Evolutionary conservation across 2,797 vertebrate genomes (phyloP).

Genomic region (Periophthalmus magnuspinnatus): DNA sequence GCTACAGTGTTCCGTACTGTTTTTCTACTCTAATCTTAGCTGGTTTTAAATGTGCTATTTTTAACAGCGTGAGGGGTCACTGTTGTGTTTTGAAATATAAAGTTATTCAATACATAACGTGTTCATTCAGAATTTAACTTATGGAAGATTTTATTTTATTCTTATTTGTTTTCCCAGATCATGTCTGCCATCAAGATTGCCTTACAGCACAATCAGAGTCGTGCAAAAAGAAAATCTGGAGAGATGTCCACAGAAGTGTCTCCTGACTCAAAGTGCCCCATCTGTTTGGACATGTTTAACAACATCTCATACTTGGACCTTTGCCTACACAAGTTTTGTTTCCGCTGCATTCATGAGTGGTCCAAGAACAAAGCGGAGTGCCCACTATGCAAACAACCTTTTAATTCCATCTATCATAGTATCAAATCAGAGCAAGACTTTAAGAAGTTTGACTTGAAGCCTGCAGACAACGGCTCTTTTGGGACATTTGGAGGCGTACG

Average conservation of each 20-base stretch:
- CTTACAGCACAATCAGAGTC: constrained; percentile 58
- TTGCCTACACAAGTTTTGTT: constrained; percentile 94
- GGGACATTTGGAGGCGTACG: constrained; percentile 80
- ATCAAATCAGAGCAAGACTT: constrained; percentile 91
- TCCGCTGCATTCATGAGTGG: constrained; percentile 94
- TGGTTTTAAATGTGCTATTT: too few relatives aligned
- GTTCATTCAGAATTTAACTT: background rate
- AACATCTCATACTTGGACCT: constrained; percentile 89
- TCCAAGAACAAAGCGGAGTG: constrained; percentile 97
- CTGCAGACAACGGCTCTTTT: constrained; percentile 81
- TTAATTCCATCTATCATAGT: constrained; percentile 91
- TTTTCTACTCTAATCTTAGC: too few relatives aligned
- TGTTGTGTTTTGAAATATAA: background rate
- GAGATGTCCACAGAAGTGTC: constrained; percentile 81
- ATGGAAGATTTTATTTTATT: background rate
- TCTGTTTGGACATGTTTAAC: constrained; percentile 92
- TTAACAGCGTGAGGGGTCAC: background rate
- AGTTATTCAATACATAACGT: background rate
- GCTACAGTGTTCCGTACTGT: background rate
- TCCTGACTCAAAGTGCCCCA: constrained; percentile 95
- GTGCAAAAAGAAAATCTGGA: constrained; percentile 69
- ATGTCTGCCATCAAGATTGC: constrained; percentile 73
- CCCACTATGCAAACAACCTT: constrained; percentile 93
- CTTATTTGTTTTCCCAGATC: constrained; percentile 41
- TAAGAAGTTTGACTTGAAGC: constrained; percentile 84